These are phyloP conservation scores for Xiphorhynchus erythropygius DNA, from an alignment of 2,797 vertebrate genomes.

Conservation along the genomic window DNA sequence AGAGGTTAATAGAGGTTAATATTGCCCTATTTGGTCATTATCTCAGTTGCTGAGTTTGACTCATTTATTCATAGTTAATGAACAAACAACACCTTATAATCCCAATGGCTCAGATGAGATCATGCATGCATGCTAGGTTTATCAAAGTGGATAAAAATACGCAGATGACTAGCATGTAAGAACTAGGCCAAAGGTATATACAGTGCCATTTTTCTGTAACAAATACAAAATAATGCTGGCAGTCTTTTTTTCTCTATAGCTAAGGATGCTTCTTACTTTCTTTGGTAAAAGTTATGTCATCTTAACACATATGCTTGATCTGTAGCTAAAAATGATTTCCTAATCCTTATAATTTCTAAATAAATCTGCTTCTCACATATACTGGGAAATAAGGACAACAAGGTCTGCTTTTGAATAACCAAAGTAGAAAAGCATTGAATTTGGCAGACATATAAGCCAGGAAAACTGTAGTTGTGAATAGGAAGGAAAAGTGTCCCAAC, in stretches of 20 bases:
- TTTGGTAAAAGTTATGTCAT: not conserved
- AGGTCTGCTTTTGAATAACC: not conserved
- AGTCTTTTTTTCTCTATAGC: not conserved
- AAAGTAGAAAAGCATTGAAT: not conserved
- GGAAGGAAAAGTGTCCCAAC: not conserved
- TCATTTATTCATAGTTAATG: conserved; percentile 27
- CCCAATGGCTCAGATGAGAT: not conserved
- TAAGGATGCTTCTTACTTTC: not conserved
- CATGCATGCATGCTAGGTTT: not conserved
- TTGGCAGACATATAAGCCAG: not conserved
- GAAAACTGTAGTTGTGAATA: not conserved
- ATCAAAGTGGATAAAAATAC: not conserved
- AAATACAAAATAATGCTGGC: not conserved
- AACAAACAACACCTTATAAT: conserved; percentile 24
- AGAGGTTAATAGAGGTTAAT: conserved; percentile 44
- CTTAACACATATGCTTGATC: not conserved
- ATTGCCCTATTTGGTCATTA: conserved; percentile 14
- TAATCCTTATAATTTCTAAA: not conserved
- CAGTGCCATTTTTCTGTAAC: not conserved
- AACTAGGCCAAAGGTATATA: not conserved
- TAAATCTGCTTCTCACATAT: not conserved
- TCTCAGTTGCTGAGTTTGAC: not conserved
- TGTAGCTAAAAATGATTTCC: not conserved
- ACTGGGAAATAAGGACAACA: not conserved
- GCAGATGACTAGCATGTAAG: not conserved